Percentiles rank a stretch among this genome's conserved stretches.
phyloP scores from a whole-genome alignment of 2,113 vertebrate genomes.

The Silurus asotus region DNA sequence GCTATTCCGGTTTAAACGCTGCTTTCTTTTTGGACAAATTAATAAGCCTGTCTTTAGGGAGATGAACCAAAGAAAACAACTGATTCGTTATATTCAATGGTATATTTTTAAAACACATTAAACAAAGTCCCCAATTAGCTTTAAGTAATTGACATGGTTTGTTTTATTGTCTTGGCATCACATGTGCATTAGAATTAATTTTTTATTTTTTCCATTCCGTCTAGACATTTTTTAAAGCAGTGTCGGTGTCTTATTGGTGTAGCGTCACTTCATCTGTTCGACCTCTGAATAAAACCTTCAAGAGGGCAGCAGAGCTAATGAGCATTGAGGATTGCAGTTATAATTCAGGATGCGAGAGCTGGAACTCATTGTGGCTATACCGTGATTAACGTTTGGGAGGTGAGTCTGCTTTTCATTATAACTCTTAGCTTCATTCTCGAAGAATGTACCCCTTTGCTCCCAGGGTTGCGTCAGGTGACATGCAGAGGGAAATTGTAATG shows the following conservation, averaged over 20 bases:
- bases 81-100: not conserved
- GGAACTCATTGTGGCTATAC: conserved; percentile 15
- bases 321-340: conserved; percentile 8
- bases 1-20: conserved; percentile 17
- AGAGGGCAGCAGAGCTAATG: conserved; percentile 18
- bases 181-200: not conserved
- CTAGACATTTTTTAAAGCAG: not conserved
- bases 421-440: conserved; percentile 38
- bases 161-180: not conserved
- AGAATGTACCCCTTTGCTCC: conserved; percentile 53
- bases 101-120: not conserved
- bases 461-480: conserved; percentile 40
- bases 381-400: conserved; percentile 38
- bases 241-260: conserved; percentile 4
- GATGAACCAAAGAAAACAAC: conserved; percentile 10
- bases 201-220: too few relatives aligned
- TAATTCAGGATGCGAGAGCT: not conserved
- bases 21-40: conserved; percentile 23
- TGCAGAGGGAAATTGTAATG: conserved; percentile 46
- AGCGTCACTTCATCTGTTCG: conserved; percentile 15
- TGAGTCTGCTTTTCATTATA: conserved; percentile 53
- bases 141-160: not conserved
- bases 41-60: conserved; percentile 9
- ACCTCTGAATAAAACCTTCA: not conserved
- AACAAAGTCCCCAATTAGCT: not conserved